phyloP scores from a whole-genome alignment of 2,797 vertebrate species.

The Columba guinea region DNA sequence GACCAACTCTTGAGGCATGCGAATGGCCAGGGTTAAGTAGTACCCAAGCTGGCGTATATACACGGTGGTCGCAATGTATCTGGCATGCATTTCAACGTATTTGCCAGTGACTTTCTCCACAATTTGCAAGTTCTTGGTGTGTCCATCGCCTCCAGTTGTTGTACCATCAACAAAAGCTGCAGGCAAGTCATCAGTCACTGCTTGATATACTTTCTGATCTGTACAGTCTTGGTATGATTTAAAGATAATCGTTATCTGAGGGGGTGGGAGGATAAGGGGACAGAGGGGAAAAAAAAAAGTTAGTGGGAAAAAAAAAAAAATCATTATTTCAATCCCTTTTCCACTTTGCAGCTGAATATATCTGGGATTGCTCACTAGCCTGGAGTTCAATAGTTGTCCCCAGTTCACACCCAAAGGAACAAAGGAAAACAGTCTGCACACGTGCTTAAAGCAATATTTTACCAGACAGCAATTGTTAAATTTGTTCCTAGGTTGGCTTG shows the following conservation, averaged over 20 bases:
- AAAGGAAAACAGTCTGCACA: background rate
- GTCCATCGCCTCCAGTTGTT: constrained; percentile 85
- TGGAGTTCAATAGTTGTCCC: background rate
- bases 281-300: background rate
- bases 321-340: background rate
- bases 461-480: background rate
- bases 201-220: constrained; percentile 97
- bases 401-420: background rate
- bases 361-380: background rate
- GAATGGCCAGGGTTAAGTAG: constrained; percentile 91
- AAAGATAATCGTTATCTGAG: constrained; percentile 94
- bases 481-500: background rate
- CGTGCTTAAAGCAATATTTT: background rate
- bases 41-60: constrained; percentile 91
- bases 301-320: background rate
- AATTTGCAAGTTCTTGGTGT: constrained; percentile 86
- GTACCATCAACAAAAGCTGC: constrained; percentile 95
- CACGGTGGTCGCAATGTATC: constrained; percentile 92
- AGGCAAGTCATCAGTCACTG: constrained; percentile 91
- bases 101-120: constrained; percentile 86
- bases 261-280: background rate
- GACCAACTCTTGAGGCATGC: constrained; percentile 89
- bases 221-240: constrained; percentile 93
- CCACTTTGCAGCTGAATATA: background rate
- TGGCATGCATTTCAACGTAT: constrained; percentile 90